Percentiles rank a stretch among this genome's conserved stretches.
Conservation (phyloP, 2,888 invertebrate genomes). For the Furcula furcula region DNA sequence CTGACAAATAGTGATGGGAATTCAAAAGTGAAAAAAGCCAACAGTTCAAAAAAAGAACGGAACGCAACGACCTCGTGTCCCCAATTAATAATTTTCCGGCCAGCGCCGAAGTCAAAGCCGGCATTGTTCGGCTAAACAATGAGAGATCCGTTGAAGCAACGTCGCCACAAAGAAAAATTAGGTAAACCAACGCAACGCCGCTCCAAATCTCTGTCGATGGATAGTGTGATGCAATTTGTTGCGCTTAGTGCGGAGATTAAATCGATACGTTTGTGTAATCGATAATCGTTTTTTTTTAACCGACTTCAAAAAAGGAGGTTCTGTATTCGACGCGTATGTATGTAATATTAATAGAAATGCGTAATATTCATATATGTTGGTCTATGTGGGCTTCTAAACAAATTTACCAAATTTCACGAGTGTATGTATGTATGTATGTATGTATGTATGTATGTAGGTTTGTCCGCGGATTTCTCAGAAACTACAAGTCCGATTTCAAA, state of each 20-base stretch:
- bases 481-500: too few relatives aligned
- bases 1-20: slow-evolving; percentile 21
- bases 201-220: slow-evolving; percentile 54
- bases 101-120: slow-evolving; percentile 36
- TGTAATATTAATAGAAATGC: too few relatives aligned
- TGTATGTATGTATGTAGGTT: too few relatives aligned
- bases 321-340: too few relatives aligned
- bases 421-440: too few relatives aligned
- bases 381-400: too few relatives aligned
- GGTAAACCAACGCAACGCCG: slow-evolving; percentile 58
- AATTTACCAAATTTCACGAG: too few relatives aligned
- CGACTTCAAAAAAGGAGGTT: too few relatives aligned
- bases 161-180: slow-evolving; percentile 61
- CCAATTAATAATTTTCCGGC: slow-evolving; percentile 57
- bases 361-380: too few relatives aligned
- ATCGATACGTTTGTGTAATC: slow-evolving; percentile 6
- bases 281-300: too few relatives aligned
- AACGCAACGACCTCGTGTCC: slow-evolving; percentile 40
- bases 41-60: slow-evolving; percentile 18
- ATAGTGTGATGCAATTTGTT: slow-evolving; percentile 53
- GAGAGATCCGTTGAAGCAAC: slow-evolving; percentile 47
- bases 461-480: too few relatives aligned
- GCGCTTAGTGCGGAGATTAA: slow-evolving; percentile 29
- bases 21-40: not conserved
- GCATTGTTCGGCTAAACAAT: slow-evolving; percentile 62